Conservation (phyloP, 53 echinoderm and acorn worm species). For the Astropecten irregularis region DNA sequence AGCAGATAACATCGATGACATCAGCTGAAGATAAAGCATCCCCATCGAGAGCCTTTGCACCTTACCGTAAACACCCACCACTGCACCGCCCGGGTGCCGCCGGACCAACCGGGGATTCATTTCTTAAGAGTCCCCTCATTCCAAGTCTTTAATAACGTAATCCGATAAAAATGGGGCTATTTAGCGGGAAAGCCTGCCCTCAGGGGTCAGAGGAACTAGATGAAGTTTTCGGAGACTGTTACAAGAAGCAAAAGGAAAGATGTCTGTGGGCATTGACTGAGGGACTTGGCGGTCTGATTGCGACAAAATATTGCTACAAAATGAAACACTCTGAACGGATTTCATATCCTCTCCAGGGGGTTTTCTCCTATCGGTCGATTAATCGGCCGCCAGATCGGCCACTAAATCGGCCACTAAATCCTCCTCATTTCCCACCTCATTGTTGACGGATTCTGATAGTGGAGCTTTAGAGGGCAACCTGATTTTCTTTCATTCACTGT, state of each 20-base stretch:
- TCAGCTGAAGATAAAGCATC: conserved; percentile 14
- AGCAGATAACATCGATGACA: conserved; percentile 49
- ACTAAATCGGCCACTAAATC: background rate
- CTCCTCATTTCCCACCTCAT: background rate
- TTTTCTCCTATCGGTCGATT: no score
- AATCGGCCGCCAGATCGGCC: no score
- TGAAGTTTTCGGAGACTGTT: background rate
- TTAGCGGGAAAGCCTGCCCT: conserved; percentile 7
- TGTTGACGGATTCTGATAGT: background rate
- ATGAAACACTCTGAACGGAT: background rate
- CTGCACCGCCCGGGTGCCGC: background rate
- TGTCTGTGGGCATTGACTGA: background rate
- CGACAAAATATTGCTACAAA: conserved; percentile 23
- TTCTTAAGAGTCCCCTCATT: conserved; percentile 32
- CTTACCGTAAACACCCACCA: conserved; percentile 29
- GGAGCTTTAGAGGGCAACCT: no score
- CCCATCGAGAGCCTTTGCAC: conserved; percentile 9
- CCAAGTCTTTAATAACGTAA: conserved; percentile 42
- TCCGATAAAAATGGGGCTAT: conserved; percentile 58
- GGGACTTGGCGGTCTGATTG: background rate
- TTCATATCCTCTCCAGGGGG: no score
- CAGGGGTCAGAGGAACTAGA: background rate
- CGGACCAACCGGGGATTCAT: conserved; percentile 8
- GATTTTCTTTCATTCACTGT: no score
- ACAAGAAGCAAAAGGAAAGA: background rate